Percentiles rank a stretch among this genome's conserved stretches.
Evolutionary conservation across 2,888 invertebrate species (phyloP).

Genomic region (Leptothorax acervorum): DNA sequence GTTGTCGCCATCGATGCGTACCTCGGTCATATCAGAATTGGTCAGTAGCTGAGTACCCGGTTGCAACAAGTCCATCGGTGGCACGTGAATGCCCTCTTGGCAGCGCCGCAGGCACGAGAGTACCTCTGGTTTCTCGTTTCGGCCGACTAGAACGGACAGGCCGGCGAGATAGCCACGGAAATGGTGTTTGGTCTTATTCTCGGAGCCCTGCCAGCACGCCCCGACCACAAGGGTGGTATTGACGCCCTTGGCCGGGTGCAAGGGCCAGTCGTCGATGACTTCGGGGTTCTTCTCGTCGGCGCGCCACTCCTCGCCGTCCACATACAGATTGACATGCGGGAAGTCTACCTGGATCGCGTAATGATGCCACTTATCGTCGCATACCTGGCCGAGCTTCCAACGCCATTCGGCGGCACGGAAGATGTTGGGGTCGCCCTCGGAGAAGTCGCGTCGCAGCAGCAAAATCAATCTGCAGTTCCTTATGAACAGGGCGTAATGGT

Average conservation of each 20-base stretch:
- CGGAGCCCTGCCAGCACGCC: constrained; percentile 99
- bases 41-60: constrained; percentile 92
- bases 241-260: constrained; percentile 97
- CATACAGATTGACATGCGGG: constrained; percentile 94
- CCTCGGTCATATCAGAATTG: constrained; percentile 93
- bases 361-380: constrained; percentile 99
- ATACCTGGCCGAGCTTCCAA: constrained; percentile 98
- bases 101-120: constrained; percentile 93
- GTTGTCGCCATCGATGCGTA: constrained; percentile 96
- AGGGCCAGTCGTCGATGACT: constrained; percentile 99
- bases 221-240: constrained; percentile 98
- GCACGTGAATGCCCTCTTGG: constrained; percentile 90
- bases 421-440: constrained; percentile 96
- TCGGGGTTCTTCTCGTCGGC: constrained; percentile 94
- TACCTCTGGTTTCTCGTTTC: constrained; percentile 91
- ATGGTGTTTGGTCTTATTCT: constrained; percentile 96
- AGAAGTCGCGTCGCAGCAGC: constrained; percentile 95
- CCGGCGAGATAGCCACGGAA: constrained; percentile 96
- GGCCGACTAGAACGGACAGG: constrained; percentile 92
- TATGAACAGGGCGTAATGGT: constrained; percentile 98
- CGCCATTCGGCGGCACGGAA: constrained; percentile 99
- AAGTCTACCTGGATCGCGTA: constrained; percentile 97
- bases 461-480: constrained; percentile 98
- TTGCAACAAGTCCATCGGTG: constrained; percentile 91
- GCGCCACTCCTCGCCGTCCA: constrained; percentile 93